These are phyloP conservation scores for Taenioides sp. DNA, from an alignment of 2,797 vertebrate species.

Conservation along the genomic window DNA sequence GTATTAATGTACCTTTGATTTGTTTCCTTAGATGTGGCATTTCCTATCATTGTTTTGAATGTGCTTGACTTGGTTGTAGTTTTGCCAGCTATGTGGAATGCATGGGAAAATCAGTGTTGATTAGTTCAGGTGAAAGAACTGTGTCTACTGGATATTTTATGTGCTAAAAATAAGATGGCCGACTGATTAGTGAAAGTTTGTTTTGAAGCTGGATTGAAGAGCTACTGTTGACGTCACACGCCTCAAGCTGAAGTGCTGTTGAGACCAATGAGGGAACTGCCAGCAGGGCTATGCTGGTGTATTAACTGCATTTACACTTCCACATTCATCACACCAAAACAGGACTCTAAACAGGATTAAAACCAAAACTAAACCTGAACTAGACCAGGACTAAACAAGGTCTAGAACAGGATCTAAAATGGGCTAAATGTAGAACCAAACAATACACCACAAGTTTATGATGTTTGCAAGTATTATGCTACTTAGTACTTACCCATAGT, in stretches of 20 bases:
- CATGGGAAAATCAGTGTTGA: not conserved
- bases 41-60: constrained; percentile 8
- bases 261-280: not conserved
- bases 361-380: no score
- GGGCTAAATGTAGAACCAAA: no score
- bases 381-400: no score
- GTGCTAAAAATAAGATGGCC: not conserved
- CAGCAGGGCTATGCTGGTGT: not conserved
- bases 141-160: not conserved
- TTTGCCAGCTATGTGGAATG: constrained; percentile 3
- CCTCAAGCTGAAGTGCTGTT: not conserved
- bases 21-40: constrained; percentile 4
- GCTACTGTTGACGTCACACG: not conserved
- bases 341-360: no score
- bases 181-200: not conserved
- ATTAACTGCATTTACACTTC: not conserved
- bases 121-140: not conserved
- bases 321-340: no score
- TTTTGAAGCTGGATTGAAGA: not conserved
- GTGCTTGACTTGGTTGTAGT: not conserved
- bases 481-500: no score
- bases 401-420: no score
- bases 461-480: no score
- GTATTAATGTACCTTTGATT: constrained; percentile 11
- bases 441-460: no score